Percentiles rank a stretch among this genome's conserved stretches.
Conservation (phyloP, 1,140 invertebrate species). For the Drusus annulatus region DNA sequence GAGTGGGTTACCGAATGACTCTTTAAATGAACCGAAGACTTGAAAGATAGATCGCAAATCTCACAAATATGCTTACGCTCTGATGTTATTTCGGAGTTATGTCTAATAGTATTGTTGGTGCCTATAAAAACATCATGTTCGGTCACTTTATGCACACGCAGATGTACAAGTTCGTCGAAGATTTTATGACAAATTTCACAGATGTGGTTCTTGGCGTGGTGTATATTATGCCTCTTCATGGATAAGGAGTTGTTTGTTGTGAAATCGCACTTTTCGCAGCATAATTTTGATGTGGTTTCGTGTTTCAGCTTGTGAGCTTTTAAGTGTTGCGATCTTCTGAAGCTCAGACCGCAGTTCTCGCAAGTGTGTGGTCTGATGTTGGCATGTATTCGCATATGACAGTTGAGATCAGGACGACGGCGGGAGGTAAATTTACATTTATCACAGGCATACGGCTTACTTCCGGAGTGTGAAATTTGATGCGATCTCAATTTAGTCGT, state of each 20-base stretch:
- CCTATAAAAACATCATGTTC: background rate
- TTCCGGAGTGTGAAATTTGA: slow-evolving; percentile 63
- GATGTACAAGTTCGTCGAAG: background rate
- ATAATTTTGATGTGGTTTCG: background rate
- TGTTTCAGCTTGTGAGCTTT: slow-evolving; percentile 13
- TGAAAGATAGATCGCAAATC: slow-evolving; percentile 3
- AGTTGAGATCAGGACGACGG: slow-evolving; percentile 63
- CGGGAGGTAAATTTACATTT: slow-evolving; percentile 79
- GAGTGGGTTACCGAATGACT: slow-evolving; percentile 5
- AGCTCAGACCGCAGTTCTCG: slow-evolving; percentile 61
- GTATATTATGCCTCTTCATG: background rate
- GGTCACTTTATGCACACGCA: slow-evolving; percentile 17
- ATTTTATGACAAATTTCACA: background rate
- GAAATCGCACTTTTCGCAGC: background rate
- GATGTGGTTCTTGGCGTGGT: background rate
- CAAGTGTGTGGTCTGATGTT: slow-evolving; percentile 55
- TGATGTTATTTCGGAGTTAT: background rate
- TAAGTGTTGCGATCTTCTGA: slow-evolving; percentile 56
- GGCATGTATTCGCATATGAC: slow-evolving; percentile 67
- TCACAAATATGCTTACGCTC: slow-evolving; percentile 7
- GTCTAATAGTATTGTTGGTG: background rate
- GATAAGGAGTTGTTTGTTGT: background rate
- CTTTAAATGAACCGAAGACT: background rate
- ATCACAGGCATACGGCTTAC: slow-evolving; percentile 64
- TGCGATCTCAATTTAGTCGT: background rate